Evolutionary conservation across 2,888 invertebrate genomes (phyloP).

Genomic region (Andrena chrysosceles): DNA sequence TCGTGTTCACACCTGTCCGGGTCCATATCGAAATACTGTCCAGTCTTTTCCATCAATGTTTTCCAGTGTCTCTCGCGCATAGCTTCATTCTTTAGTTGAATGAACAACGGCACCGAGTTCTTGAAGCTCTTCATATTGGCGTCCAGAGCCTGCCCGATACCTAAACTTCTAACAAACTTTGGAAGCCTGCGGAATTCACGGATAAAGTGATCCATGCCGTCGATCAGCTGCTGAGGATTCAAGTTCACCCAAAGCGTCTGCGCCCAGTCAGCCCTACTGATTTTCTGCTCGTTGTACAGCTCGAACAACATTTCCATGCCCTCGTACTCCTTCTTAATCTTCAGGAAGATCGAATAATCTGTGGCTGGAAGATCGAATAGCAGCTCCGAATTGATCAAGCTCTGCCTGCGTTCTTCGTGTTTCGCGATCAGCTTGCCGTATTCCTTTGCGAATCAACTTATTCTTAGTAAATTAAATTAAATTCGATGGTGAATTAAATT

Average conservation of each 20-base stretch:
- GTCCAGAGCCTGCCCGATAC: conserved; percentile 90
- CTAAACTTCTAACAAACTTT: conserved; percentile 86
- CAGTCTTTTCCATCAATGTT: conserved; percentile 94
- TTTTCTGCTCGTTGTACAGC: conserved; percentile 92
- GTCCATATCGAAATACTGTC: conserved; percentile 93
- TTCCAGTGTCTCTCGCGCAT: conserved; percentile 96
- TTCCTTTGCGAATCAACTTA: conserved; percentile 84
- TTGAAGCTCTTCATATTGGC: conserved; percentile 96
- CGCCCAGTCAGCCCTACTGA: conserved; percentile 92
- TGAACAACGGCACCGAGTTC: conserved; percentile 94
- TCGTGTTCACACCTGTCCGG: conserved; percentile 86
- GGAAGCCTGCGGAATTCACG: conserved; percentile 92
- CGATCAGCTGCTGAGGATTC: conserved; percentile 92
- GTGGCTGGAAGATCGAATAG: conserved; percentile 95
- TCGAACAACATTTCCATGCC: conserved; percentile 91
- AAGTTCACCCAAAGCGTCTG: conserved; percentile 95
- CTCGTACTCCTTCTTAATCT: conserved; percentile 88
- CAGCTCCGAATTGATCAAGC: conserved; percentile 91
- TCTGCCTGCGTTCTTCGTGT: conserved; percentile 88
- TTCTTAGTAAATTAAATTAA: not conserved
- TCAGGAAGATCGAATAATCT: conserved; percentile 91
- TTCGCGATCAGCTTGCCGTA: conserved; percentile 89
- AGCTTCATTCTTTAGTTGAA: conserved; percentile 95
- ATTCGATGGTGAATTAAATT: not conserved
- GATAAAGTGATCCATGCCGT: conserved; percentile 94